Evolutionary conservation across 2,797 vertebrate genomes (phyloP).

Genomic region (Lacerta viridis): DNA sequence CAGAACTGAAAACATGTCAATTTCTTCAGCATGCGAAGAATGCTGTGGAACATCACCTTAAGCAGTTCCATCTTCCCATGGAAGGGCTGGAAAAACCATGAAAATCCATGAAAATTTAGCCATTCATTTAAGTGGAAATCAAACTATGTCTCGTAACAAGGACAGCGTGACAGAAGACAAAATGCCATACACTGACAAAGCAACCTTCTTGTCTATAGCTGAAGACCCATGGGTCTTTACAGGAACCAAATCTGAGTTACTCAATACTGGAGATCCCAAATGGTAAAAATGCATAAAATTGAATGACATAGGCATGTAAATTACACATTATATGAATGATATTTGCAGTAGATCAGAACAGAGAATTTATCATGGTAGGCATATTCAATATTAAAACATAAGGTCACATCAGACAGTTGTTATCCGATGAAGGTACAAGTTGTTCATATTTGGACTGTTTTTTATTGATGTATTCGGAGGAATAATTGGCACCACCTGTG

Average conservation of each 20-base stretch:
- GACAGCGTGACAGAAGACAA: not conserved
- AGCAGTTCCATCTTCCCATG: conserved; percentile 6
- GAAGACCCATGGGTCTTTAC: not conserved
- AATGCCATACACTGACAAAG: not conserved
- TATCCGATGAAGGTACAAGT: not conserved
- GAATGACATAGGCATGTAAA: not conserved
- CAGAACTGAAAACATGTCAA: conserved; percentile 16
- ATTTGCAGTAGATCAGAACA: not conserved
- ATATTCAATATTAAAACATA: conserved; percentile 24
- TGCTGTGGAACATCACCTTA: conserved; percentile 6
- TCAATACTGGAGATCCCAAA: not conserved
- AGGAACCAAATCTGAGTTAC: not conserved
- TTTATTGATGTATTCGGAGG: not conserved
- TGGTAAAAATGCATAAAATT: not conserved
- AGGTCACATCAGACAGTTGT: not conserved
- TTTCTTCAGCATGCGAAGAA: conserved; percentile 19
- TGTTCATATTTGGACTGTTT: conserved; percentile 13
- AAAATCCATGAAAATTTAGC: conserved; percentile 2
- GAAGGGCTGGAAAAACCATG: not conserved
- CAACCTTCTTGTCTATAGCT: not conserved
- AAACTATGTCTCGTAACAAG: not conserved
- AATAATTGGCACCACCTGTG: not conserved
- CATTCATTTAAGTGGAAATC: conserved; percentile 23
- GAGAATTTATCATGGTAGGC: not conserved
- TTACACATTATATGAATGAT: conserved; percentile 1